A percentile compares a stretch with the other conserved stretches of the same genome.
Evolutionary conservation across 2,113 vertebrate species (phyloP).

Genomic region (Meles meles): DNA sequence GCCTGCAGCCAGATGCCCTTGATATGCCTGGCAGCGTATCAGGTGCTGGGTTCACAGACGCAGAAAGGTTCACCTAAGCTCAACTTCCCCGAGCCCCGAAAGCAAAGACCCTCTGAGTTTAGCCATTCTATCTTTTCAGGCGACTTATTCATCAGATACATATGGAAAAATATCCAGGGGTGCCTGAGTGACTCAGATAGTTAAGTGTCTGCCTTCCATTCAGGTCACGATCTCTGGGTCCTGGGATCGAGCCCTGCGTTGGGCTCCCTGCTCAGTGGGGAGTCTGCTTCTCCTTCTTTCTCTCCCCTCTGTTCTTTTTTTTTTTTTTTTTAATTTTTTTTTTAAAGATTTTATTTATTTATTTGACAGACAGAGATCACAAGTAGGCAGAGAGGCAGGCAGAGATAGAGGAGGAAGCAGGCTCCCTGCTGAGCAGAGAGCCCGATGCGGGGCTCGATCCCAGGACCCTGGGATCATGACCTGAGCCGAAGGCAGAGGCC

Average conservation of each 20-base stretch:
- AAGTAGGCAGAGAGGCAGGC: no score
- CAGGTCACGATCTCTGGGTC: neutral
- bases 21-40: neutral
- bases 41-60: neutral
- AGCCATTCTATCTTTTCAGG: neutral
- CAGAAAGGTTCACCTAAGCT: neutral
- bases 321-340: no score
- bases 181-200: neutral
- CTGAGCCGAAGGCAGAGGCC: no score
- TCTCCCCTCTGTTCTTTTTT: neutral
- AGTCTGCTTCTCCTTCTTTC: neutral
- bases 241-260: neutral
- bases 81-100: neutral
- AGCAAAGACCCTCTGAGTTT: neutral
- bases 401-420: no score
- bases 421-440: no score
- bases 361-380: no score
- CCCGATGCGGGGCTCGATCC: no score
- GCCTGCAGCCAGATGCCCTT: neutral
- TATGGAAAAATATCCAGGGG: neutral
- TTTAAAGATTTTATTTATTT: no score
- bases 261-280: neutral
- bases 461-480: no score
- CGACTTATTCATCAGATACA: neutral
- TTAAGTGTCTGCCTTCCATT: neutral